A percentile compares a stretch with the other conserved stretches of the same genome.
Evolutionary conservation across 2,113 vertebrate species (phyloP).

Genomic region (Eulemur macaco): DNA sequence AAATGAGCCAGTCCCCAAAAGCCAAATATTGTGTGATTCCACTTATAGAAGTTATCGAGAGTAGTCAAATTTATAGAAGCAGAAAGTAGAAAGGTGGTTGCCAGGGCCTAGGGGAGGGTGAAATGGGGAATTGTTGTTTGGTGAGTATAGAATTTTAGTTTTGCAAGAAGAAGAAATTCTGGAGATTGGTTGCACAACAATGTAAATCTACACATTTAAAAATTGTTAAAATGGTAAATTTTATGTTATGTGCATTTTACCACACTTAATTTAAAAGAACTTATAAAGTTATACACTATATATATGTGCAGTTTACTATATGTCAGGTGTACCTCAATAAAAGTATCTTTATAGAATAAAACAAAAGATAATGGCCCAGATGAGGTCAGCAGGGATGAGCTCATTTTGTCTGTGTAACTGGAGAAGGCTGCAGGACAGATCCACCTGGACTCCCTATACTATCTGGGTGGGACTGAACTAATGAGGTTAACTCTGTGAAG

Average conservation of each 20-base stretch:
- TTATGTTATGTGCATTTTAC: neutral
- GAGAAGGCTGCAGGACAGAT: neutral
- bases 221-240: neutral
- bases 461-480: accelerated
- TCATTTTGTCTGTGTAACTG: neutral
- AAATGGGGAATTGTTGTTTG: neutral
- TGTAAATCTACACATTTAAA: neutral
- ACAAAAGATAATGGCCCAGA: neutral
- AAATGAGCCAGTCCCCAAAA: neutral
- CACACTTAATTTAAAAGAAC: neutral
- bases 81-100: neutral
- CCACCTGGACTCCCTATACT: neutral
- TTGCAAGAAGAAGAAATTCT: neutral
- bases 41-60: neutral
- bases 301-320: neutral
- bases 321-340: neutral
- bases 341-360: neutral
- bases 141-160: neutral
- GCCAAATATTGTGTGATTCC: neutral
- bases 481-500: neutral
- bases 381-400: neutral
- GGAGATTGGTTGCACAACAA: neutral
- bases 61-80: neutral
- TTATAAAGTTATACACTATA: neutral
- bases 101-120: neutral